A percentile compares a stretch with the other conserved stretches of the same genome.
phyloP scores from a whole-genome alignment of 1,140 invertebrate species.

The Argopecten irradians region DNA sequence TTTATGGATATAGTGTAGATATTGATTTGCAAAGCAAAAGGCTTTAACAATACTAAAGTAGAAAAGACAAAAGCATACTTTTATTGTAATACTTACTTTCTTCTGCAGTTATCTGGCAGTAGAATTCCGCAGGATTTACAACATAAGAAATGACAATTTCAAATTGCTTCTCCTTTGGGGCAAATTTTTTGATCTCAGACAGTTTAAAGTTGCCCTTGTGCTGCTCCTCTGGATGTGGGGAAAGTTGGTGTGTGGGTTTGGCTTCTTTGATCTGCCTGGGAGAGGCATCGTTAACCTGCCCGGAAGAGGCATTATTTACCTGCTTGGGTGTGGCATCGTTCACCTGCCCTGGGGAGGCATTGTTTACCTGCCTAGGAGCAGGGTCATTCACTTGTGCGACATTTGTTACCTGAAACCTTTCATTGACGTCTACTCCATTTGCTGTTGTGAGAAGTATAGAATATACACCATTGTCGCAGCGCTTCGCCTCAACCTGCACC shows the following conservation, averaged over 20 bases:
- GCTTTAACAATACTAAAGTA: too few relatives aligned
- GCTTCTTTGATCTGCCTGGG: too few relatives aligned
- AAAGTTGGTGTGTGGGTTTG: background rate
- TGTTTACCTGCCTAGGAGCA: background rate
- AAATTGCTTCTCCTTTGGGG: background rate
- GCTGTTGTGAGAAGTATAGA: background rate
- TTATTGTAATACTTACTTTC: slow-evolving; percentile 33
- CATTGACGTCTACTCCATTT: background rate
- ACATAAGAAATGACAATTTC: slow-evolving; percentile 36
- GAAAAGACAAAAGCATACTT: too few relatives aligned
- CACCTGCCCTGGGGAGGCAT: background rate
- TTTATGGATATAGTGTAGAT: too few relatives aligned
- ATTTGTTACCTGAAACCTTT: background rate
- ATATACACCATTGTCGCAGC: background rate
- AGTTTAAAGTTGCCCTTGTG: background rate
- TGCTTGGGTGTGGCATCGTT: too few relatives aligned
- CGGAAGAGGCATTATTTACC: too few relatives aligned
- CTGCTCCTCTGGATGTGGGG: background rate
- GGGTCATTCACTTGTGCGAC: background rate
- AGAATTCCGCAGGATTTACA: slow-evolving; percentile 47
- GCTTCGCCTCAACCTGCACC: background rate
- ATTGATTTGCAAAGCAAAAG: too few relatives aligned
- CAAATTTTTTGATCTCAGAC: slow-evolving; percentile 16
- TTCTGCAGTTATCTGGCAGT: slow-evolving; percentile 41
- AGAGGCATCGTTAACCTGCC: too few relatives aligned